A percentile compares a stretch with the other conserved stretches of the same genome.
These are phyloP conservation scores for Drosophila sulfurigaster DNA, from an alignment of 1,140 invertebrate genomes.

Conservation along the genomic window DNA sequence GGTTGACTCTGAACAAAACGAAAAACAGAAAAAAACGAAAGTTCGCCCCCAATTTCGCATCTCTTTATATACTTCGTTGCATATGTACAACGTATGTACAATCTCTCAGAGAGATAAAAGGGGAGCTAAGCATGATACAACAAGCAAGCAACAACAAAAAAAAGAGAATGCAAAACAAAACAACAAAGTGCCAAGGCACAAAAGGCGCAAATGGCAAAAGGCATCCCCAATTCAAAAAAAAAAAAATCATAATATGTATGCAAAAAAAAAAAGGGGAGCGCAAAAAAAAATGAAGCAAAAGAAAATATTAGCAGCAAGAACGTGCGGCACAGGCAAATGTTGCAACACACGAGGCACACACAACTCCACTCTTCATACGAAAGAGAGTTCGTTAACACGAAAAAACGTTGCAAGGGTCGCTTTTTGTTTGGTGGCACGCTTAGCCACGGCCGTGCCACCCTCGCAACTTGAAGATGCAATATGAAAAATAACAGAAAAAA, in stretches of 20 bases:
- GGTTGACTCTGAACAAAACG: constrained; percentile 52
- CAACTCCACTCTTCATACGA: constrained; percentile 50
- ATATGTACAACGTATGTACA: constrained; percentile 5
- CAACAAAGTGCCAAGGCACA: constrained; percentile 62
- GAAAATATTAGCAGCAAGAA: constrained; percentile 35
- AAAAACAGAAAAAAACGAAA: constrained; percentile 82
- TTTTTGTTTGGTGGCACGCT: constrained; percentile 24
- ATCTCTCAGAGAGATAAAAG: constrained; percentile 61
- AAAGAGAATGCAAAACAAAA: constrained; percentile 18
- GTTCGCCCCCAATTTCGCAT: constrained; percentile 83
- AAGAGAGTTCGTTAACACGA: constrained; percentile 80
- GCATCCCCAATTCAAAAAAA: constrained; percentile 47
- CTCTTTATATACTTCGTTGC: constrained; percentile 53
- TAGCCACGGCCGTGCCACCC: constrained; percentile 5
- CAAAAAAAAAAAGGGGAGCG: constrained; percentile 40
- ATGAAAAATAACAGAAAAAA: constrained; percentile 52
- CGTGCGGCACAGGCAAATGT: constrained; percentile 58
- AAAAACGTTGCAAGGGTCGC: constrained; percentile 52
- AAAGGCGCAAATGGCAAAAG: constrained; percentile 56
- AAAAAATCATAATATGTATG: constrained; percentile 4
- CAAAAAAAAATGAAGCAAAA: constrained; percentile 44
- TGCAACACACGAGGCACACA: constrained; percentile 66
- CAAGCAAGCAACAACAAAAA: constrained; percentile 25
- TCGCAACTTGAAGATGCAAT: constrained; percentile 59
- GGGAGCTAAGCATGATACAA: constrained; percentile 40